Percentiles rank a stretch among this genome's conserved stretches.
Conservation (phyloP, 2,797 vertebrate species). For the Phoeniculus purpureus region DNA sequence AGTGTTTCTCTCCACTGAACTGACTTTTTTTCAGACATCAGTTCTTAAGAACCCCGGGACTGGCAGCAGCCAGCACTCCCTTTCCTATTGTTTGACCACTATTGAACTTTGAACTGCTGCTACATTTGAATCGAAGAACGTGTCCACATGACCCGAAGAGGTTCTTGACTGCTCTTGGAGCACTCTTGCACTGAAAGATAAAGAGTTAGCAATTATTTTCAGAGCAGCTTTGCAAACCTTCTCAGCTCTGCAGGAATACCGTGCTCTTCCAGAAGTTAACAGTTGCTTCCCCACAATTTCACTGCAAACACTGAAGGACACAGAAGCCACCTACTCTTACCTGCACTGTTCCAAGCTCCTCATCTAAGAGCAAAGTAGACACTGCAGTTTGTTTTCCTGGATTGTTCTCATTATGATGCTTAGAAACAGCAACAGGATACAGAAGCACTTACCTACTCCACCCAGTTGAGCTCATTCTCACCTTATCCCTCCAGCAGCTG, state of each 20-base stretch:
- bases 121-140: not conserved
- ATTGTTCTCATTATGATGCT: not conserved
- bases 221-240: not conserved
- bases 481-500: not conserved
- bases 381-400: not conserved
- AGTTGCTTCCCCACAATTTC: not conserved
- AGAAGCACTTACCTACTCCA: not conserved
- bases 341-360: not conserved
- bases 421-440: accelerated
- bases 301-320: not conserved
- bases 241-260: not conserved
- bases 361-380: not conserved
- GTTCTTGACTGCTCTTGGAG: not conserved
- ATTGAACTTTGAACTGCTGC: not conserved
- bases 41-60: not conserved
- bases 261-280: not conserved
- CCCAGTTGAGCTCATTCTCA: not conserved
- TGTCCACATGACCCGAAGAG: not conserved
- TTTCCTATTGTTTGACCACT: not conserved
- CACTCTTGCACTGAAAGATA: slow-evolving; percentile 3
- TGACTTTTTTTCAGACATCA: not conserved
- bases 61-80: not conserved
- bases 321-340: not conserved
- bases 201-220: not conserved
- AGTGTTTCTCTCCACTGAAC: not conserved